These are phyloP conservation scores for Lepus timidus DNA, from an alignment of 2,113 vertebrate species.

Conservation along the genomic window DNA sequence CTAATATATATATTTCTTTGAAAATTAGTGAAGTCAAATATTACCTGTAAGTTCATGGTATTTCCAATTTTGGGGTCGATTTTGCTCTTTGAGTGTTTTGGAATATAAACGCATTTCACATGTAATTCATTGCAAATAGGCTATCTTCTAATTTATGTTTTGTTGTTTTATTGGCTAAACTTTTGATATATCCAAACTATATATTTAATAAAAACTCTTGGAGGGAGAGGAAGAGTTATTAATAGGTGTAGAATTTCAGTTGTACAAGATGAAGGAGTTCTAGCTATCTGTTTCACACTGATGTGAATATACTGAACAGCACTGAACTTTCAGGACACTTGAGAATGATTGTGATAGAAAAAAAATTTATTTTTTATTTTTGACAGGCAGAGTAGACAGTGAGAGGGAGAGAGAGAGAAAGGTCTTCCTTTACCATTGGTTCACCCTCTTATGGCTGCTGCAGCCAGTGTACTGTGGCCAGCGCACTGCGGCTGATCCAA, in stretches of 20 bases:
- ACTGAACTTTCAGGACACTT: background rate
- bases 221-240: background rate
- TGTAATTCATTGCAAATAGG: background rate
- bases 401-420: no score
- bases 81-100: background rate
- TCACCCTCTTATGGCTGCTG: no score
- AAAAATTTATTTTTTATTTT: background rate
- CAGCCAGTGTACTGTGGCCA: no score
- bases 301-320: background rate
- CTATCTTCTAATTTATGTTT: background rate
- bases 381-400: no score
- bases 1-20: no score
- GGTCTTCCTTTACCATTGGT: no score
- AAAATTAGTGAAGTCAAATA: no score
- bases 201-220: background rate
- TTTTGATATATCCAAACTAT: background rate
- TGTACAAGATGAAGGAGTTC: background rate
- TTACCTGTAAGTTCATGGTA: no score
- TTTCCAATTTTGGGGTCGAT: background rate
- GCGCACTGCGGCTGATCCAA: no score
- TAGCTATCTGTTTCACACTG: background rate
- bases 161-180: background rate
- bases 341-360: background rate
- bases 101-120: background rate
- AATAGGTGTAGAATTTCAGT: background rate